Evolutionary conservation across 2,797 vertebrate genomes (phyloP), one percentile per base, ranked within the genome.

Genomic region (Lutjanus argentimaculatus): DNA sequence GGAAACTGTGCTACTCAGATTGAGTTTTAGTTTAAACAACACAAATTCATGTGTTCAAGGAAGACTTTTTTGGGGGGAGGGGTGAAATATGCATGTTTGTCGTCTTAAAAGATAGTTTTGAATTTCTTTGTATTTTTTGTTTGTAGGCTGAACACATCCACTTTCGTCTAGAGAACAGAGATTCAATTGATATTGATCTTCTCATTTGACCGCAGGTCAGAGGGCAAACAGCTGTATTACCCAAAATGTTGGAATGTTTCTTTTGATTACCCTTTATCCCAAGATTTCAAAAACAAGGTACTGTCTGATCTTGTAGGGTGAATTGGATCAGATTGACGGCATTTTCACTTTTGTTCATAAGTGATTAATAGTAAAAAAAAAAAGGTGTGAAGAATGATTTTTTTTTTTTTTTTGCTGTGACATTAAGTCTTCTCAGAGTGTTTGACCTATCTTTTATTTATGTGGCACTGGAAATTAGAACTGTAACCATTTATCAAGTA

Each of bases 111-210:
- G 19, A 69, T 8, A 11, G 19, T 25, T 77, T 21, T 36, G 36
- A 21, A 0, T 57, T 25, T 68, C 10, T 45, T 16, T 62, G 61
- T 51, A 45, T 46, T 56, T 4, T 49, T 22, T 36, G 11, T 52
- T 11, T 22, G 25, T 17, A 40, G 13, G 48, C 14, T 65, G 13
- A 68, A 74, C 30, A 55, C 4, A 12, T 67, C 53, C 1, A 4
- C 30, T 62, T 71, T 40, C 17, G 46, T 65, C 16, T 17, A 51
- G 16, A 62, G 25, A 68, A 67, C 6, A 55, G 2, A 78, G 30
- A 78, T 51, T 40, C 12, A 40, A 72, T 9, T 71, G 57, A 73
- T 70, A 82, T 68, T 52, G 62, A 87, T 80, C 74, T 49, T 67
- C 22, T 56, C 7, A 7, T 76, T 77, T 66, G n/a, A 68, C 48